These are phyloP conservation scores for Bombus haemorrhoidalis DNA, from an alignment of 1,140 invertebrate genomes.

Conservation along the genomic window DNA sequence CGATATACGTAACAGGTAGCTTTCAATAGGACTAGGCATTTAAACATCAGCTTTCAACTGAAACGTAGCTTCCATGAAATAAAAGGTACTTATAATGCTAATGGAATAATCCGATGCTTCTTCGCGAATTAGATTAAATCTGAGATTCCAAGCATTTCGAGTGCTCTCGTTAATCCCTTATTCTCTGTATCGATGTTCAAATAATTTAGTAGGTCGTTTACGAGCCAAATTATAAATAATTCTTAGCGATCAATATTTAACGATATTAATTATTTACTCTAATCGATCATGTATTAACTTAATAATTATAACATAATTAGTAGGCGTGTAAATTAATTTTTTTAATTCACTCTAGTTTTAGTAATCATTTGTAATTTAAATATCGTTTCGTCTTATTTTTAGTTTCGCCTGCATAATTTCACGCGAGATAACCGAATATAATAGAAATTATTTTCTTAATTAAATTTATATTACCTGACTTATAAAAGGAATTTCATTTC, in stretches of 20 bases:
- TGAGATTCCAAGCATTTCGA: background rate
- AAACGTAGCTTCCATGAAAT: background rate
- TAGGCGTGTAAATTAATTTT: too few relatives aligned
- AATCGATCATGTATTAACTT: too few relatives aligned
- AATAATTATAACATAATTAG: too few relatives aligned
- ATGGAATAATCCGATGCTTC: background rate
- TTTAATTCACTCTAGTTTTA: too few relatives aligned
- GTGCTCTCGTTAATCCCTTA: background rate
- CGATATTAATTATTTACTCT: background rate
- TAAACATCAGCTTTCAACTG: background rate
- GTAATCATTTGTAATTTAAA: too few relatives aligned
- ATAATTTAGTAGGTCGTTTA: background rate
- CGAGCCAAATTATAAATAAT: background rate
- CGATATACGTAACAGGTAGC: slow-evolving; percentile 27
- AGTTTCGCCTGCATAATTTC: too few relatives aligned
- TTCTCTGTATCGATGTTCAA: background rate
- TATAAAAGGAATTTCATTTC: background rate
- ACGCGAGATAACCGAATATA: too few relatives aligned
- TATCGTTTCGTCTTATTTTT: too few relatives aligned
- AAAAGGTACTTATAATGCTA: background rate
- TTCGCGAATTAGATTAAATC: slow-evolving; percentile 8
- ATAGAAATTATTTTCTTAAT: too few relatives aligned
- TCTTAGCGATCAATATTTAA: background rate
- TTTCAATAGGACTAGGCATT: slow-evolving; percentile 4
- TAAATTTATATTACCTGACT: too few relatives aligned